These are phyloP conservation scores for Hybos culiciformis DNA, from an alignment of 2,888 invertebrate genomes.

Conservation along the genomic window DNA sequence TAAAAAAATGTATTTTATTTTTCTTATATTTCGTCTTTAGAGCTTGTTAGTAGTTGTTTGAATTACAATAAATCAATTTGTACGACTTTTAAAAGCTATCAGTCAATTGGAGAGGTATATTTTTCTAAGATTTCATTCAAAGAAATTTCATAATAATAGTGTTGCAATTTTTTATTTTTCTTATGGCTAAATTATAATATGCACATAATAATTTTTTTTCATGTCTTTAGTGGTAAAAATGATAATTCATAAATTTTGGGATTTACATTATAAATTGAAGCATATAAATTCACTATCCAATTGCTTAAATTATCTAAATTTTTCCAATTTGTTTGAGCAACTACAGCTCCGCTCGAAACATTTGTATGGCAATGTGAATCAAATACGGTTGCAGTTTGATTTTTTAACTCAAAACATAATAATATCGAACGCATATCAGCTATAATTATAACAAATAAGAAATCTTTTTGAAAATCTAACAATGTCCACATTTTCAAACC, in stretches of 20 bases:
- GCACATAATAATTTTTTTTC: too few relatives aligned
- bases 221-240: constrained; percentile 7
- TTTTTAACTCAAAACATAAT: constrained; percentile 10
- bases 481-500: constrained; percentile 11
- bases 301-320: constrained; percentile 8
- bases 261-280: constrained; percentile 8
- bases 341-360: constrained; percentile 4
- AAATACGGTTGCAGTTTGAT: constrained; percentile 8
- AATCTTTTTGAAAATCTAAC: constrained; percentile 9
- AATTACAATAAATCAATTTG: too few relatives aligned
- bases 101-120: too few relatives aligned
- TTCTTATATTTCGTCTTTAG: too few relatives aligned
- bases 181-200: too few relatives aligned
- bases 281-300: constrained; percentile 12
- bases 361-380: constrained; percentile 12
- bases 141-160: too few relatives aligned
- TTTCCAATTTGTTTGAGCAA: constrained; percentile 10
- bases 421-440: constrained; percentile 12
- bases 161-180: too few relatives aligned
- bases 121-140: too few relatives aligned
- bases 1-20: too few relatives aligned
- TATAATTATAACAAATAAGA: constrained; percentile 11
- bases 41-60: too few relatives aligned
- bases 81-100: too few relatives aligned
- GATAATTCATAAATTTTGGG: constrained; percentile 13